Conservation (phyloP, 2,888 invertebrate genomes). For the Temnothorax unifasciatus region DNA sequence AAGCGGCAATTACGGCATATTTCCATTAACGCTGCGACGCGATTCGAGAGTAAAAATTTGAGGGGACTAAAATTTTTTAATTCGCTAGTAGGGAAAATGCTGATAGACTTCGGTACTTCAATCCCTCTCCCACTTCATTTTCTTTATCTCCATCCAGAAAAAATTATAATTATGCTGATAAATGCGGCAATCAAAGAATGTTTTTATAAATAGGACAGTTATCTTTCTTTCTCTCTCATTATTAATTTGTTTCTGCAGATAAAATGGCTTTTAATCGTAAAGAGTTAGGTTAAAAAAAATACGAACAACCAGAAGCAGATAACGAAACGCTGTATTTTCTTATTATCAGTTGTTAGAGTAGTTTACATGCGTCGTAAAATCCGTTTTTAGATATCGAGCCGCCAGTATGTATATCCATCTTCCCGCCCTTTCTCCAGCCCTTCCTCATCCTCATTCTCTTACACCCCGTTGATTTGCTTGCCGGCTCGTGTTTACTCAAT, state of each 20-base stretch:
- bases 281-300: background rate
- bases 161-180: background rate
- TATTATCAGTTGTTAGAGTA: slow-evolving; percentile 25
- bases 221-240: background rate
- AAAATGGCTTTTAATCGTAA: background rate
- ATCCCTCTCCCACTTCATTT: background rate
- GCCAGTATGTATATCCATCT: slow-evolving; percentile 19
- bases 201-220: background rate
- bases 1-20: slow-evolving; percentile 46
- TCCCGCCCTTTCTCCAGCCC: slow-evolving; percentile 3
- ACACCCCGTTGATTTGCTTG: slow-evolving; percentile 54
- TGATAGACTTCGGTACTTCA: slow-evolving; percentile 25
- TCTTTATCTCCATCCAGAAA: background rate
- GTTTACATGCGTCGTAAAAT: slow-evolving; percentile 14
- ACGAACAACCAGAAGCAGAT: background rate
- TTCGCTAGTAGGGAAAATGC: slow-evolving; percentile 36
- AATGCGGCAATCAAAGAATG: background rate
- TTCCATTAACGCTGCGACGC: slow-evolving; percentile 41
- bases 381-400: slow-evolving; percentile 8
- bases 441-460: slow-evolving; percentile 22
- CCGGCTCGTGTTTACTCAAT: slow-evolving; percentile 66
- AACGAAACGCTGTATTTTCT: background rate
- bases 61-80: slow-evolving; percentile 31
- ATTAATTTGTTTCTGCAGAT: background rate
- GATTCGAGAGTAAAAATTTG: slow-evolving; percentile 20